phyloP scores from a whole-genome alignment of 1,140 invertebrate genomes.

The Stegodyphus mimosarum region DNA sequence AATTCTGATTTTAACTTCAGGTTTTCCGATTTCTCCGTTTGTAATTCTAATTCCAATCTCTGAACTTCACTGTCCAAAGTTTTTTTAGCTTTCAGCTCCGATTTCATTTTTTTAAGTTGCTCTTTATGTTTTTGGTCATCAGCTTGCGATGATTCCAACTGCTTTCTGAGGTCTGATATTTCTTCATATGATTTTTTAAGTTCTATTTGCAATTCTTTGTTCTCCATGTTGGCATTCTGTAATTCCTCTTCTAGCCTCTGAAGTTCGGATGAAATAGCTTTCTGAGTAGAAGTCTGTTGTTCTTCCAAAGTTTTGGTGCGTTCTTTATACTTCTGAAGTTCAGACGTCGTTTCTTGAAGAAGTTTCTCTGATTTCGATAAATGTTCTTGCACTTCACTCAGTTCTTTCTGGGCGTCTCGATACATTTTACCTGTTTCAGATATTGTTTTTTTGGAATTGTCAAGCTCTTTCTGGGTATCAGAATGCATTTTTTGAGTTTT shows the following conservation, averaged over 20 bases:
- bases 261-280: slow-evolving; percentile 51
- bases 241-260: slow-evolving; percentile 54
- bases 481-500: slow-evolving; percentile 80
- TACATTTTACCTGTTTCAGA: slow-evolving; percentile 83
- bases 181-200: slow-evolving; percentile 64
- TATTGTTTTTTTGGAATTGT: slow-evolving; percentile 89
- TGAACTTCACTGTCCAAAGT: slow-evolving; percentile 50
- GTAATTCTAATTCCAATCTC: slow-evolving; percentile 30
- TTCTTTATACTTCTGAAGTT: slow-evolving; percentile 48
- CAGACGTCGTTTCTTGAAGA: slow-evolving; percentile 22
- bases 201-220: slow-evolving; percentile 62
- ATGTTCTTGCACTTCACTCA: slow-evolving; percentile 25
- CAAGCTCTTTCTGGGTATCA: slow-evolving; percentile 79
- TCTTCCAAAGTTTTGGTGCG: slow-evolving; percentile 41
- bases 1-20: slow-evolving; percentile 49
- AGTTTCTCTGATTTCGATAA: slow-evolving; percentile 2
- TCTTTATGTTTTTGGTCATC: slow-evolving; percentile 54
- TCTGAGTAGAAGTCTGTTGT: slow-evolving; percentile 48
- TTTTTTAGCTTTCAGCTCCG: slow-evolving; percentile 52
- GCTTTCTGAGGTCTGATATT: slow-evolving; percentile 62
- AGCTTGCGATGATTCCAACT: slow-evolving; percentile 61
- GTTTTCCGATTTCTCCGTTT: slow-evolving; percentile 54
- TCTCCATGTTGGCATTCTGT: slow-evolving; percentile 44
- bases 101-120: slow-evolving; percentile 49
- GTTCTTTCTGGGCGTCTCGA: slow-evolving; percentile 39